Conservation (phyloP, 2,113 vertebrate genomes). For the Columbina picui region DNA sequence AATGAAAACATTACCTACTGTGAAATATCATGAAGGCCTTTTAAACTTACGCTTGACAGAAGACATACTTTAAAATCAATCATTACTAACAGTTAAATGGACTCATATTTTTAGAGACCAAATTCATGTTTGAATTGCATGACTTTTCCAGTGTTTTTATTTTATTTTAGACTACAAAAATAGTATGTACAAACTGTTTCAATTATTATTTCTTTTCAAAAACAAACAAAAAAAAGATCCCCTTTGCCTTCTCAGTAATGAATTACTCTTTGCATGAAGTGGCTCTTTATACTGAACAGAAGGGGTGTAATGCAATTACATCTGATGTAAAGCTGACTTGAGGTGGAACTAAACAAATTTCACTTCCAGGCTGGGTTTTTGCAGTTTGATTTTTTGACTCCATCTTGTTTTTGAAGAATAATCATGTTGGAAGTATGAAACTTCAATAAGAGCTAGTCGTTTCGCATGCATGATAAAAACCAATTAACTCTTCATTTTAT, state of each 20-base stretch:
- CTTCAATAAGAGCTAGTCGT: neutral
- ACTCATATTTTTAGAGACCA: neutral
- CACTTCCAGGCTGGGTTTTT: constrained; percentile 44
- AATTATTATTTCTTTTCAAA: constrained; percentile 37
- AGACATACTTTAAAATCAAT: constrained; percentile 56
- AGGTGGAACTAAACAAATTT: constrained; percentile 70
- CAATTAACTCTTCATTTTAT: constrained; percentile 40
- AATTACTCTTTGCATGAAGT: constrained; percentile 39
- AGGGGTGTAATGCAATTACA: constrained; percentile 38
- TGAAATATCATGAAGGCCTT: constrained; percentile 2
- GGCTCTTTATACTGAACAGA: constrained; percentile 44
- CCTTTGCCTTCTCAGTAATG: constrained; percentile 43
- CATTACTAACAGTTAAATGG: constrained; percentile 13
- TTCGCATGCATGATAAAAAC: neutral
- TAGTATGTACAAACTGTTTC: constrained; percentile 13
- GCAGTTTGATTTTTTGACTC: constrained; percentile 35
- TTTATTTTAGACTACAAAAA: constrained; percentile 44
- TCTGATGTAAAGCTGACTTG: constrained; percentile 62
- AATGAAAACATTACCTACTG: constrained; percentile 19
- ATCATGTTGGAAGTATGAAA: constrained; percentile 24
- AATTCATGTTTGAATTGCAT: neutral
- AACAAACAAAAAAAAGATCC: too few species aligned
- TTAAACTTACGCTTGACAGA: constrained; percentile 23
- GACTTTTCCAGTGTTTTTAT: neutral
- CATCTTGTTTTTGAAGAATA: constrained; percentile 51